These are phyloP conservation scores for Xanthostigma xanthostigma DNA, from an alignment of 2,888 invertebrate species.

Conservation along the genomic window DNA sequence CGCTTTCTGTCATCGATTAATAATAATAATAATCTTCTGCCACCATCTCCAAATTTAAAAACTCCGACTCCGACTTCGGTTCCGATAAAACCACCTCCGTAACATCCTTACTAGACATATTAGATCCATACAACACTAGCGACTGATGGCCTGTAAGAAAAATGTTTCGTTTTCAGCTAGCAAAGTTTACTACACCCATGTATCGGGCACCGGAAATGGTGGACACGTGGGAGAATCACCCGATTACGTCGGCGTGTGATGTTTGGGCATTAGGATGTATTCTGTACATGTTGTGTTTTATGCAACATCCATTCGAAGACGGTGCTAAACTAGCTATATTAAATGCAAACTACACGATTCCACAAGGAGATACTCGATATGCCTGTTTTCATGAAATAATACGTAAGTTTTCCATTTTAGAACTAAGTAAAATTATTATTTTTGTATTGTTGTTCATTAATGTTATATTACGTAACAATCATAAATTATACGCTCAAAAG, in stretches of 20 bases:
- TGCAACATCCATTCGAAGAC: conserved; percentile 95
- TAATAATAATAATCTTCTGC: no score
- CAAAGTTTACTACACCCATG: conserved; percentile 78
- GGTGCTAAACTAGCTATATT: conserved; percentile 87
- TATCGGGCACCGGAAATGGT: conserved; percentile 98
- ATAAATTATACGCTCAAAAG: no score
- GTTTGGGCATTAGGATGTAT: conserved; percentile 97
- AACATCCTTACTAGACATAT: neutral
- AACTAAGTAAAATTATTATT: no score
- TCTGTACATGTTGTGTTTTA: conserved; percentile 79
- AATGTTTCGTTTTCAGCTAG: conserved; percentile 38
- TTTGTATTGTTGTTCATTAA: no score
- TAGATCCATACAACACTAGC: neutral
- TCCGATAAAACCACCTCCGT: no score
- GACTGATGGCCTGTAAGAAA: neutral
- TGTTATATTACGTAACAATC: no score
- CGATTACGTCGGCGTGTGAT: conserved; percentile 81
- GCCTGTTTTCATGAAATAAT: conserved; percentile 81
- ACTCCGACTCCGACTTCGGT: no score
- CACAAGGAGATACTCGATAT: conserved; percentile 63
- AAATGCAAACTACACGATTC: conserved; percentile 86
- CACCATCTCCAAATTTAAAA: no score
- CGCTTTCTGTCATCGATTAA: no score
- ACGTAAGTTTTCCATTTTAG: conserved; percentile 38
- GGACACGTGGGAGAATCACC: conserved; percentile 92